Percentiles rank a stretch among this genome's conserved stretches.
phyloP scores from a whole-genome alignment of 2,797 vertebrate genomes.

The Premnoplex brunnescens region DNA sequence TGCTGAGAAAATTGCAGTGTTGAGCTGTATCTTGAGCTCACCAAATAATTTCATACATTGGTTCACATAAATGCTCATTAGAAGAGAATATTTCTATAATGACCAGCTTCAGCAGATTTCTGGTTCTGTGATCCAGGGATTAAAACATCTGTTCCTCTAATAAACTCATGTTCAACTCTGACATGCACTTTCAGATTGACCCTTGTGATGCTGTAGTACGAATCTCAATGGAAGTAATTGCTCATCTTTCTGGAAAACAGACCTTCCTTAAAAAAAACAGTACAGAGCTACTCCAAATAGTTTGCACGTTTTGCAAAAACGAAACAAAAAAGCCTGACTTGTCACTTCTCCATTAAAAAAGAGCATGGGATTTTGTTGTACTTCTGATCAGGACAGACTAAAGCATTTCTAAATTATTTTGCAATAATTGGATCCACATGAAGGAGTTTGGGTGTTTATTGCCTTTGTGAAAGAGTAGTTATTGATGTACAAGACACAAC shows the following conservation, averaged over 20 bases:
- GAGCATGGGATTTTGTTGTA: not conserved
- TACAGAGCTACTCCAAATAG: not conserved
- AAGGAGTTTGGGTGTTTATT: not conserved
- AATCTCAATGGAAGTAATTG: not conserved
- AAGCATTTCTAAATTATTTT: not conserved
- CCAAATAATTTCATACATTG: not conserved
- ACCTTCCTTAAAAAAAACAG: not conserved
- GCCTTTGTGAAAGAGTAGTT: not conserved
- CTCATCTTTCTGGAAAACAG: not conserved
- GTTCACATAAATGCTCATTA: not conserved
- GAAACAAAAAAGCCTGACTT: not conserved
- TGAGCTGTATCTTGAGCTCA: not conserved
- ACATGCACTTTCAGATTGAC: not conserved
- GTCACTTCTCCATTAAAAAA: not conserved
- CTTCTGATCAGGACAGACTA: not conserved
- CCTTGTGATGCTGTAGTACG: not conserved
- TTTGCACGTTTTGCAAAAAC: not conserved
- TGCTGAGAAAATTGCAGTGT: not conserved
- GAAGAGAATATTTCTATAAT: not conserved
- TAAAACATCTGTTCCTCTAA: not conserved
- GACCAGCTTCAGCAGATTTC: not conserved
- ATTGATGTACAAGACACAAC: not conserved
- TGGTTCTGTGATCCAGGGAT: not conserved
- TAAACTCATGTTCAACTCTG: not conserved
- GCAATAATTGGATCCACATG: not conserved